Evolutionary conservation across 2,888 invertebrate genomes (phyloP).

Genomic region (Hipparchia sbordonii): DNA sequence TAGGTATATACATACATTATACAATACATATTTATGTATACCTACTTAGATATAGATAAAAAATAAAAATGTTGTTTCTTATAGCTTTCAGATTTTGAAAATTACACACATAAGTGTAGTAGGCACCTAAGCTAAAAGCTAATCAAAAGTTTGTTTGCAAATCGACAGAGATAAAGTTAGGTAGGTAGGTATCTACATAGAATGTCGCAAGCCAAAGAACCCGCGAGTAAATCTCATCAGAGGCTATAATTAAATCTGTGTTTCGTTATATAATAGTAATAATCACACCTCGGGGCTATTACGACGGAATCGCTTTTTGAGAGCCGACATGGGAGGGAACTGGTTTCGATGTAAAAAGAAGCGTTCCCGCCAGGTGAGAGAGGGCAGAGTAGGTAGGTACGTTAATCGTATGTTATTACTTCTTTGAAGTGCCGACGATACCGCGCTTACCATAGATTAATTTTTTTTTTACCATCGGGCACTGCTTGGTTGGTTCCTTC

Average conservation of each 20-base stretch:
- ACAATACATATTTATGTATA: too few relatives aligned
- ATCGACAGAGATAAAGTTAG: not conserved
- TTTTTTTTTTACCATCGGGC: constrained; percentile 13
- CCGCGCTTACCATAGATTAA: constrained; percentile 48
- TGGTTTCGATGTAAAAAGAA: constrained; percentile 71
- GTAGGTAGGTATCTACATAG: not conserved
- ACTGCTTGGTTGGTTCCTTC: constrained; percentile 1
- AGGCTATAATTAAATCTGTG: constrained; percentile 54
- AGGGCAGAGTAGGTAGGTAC: constrained; percentile 58
- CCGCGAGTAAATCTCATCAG: constrained; percentile 21
- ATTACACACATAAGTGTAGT: too few relatives aligned
- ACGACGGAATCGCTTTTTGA: constrained; percentile 71
- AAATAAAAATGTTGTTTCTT: too few relatives aligned
- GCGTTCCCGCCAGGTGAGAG: constrained; percentile 64
- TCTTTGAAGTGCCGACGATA: constrained; percentile 71
- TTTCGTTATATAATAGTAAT: constrained; percentile 66
- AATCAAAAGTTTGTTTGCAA: constrained; percentile 1
- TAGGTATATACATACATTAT: too few relatives aligned
- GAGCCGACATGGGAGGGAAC: constrained; percentile 68
- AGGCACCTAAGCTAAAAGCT: too few relatives aligned
- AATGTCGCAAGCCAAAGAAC: constrained; percentile 11
- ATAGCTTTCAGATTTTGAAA: too few relatives aligned
- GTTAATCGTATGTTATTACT: constrained; percentile 75
- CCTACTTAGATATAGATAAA: too few relatives aligned
- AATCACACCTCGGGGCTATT: constrained; percentile 75